A percentile compares a stretch with the other conserved stretches of the same genome.
Evolutionary conservation across 2,797 vertebrate species (phyloP).

Genomic region (Columba guinea): DNA sequence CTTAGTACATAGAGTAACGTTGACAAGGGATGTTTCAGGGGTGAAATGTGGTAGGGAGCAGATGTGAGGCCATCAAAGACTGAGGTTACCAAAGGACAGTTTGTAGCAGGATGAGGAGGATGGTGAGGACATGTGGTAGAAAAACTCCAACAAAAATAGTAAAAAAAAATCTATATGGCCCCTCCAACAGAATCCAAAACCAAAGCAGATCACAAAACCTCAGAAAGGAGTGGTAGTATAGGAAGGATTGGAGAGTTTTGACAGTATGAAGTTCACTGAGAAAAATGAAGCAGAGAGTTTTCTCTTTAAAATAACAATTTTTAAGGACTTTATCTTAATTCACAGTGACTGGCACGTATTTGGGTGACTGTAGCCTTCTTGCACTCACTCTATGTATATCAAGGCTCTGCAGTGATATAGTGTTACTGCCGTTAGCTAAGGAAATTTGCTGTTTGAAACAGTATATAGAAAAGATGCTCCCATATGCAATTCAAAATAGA

Average conservation of each 20-base stretch:
- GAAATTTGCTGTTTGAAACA: neutral
- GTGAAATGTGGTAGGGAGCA: neutral
- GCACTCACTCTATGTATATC: rapidly evolving
- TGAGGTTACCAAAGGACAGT: neutral
- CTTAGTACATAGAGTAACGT: neutral
- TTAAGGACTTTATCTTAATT: neutral
- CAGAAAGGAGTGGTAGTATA: neutral
- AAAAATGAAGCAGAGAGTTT: neutral
- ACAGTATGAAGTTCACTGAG: neutral
- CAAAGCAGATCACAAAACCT: neutral
- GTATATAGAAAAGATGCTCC: neutral
- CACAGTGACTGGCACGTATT: neutral
- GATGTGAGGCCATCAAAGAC: neutral
- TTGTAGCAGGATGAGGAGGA: neutral
- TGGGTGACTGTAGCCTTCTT: neutral
- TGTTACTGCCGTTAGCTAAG: rapidly evolving
- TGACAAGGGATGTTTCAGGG: neutral
- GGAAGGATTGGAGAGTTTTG: neutral
- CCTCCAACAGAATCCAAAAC: rapidly evolving
- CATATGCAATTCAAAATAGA: neutral
- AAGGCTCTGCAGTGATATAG: neutral
- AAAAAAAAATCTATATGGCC: neutral
- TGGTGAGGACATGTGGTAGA: neutral
- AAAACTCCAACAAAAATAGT: neutral
- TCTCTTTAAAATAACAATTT: neutral